These are phyloP conservation scores for Sitta carolinensis DNA, from an alignment of 2,797 vertebrate species.

Conservation along the genomic window DNA sequence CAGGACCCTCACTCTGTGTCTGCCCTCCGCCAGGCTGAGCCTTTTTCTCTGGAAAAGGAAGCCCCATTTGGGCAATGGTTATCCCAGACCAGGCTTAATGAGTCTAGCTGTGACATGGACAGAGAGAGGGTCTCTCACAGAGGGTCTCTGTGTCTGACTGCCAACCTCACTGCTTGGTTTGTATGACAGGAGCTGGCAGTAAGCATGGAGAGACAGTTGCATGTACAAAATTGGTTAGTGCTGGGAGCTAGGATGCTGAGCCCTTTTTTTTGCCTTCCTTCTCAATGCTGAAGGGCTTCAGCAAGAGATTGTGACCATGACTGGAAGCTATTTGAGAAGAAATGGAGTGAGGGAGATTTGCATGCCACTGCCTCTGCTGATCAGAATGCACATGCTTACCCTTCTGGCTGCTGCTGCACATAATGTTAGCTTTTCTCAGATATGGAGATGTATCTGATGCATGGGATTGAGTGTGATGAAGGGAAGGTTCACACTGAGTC, in stretches of 20 bases:
- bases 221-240: background rate
- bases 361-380: background rate
- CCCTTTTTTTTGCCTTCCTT: background rate
- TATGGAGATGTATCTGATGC: background rate
- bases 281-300: background rate
- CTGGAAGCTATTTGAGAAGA: background rate
- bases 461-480: background rate
- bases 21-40: background rate
- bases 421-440: background rate
- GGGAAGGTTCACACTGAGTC: background rate
- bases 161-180: accelerated
- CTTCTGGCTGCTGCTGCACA: background rate
- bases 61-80: background rate
- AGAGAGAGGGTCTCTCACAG: background rate
- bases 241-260: background rate
- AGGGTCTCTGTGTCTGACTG: background rate
- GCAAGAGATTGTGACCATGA: background rate
- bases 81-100: background rate
- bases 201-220: background rate
- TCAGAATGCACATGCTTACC: accelerated
- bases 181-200: background rate
- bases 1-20: accelerated
- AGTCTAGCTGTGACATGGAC: background rate
- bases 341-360: background rate
- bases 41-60: background rate